Conservation (phyloP, 2,113 vertebrate genomes). For the Protobothrops mucrosquamatus region DNA sequence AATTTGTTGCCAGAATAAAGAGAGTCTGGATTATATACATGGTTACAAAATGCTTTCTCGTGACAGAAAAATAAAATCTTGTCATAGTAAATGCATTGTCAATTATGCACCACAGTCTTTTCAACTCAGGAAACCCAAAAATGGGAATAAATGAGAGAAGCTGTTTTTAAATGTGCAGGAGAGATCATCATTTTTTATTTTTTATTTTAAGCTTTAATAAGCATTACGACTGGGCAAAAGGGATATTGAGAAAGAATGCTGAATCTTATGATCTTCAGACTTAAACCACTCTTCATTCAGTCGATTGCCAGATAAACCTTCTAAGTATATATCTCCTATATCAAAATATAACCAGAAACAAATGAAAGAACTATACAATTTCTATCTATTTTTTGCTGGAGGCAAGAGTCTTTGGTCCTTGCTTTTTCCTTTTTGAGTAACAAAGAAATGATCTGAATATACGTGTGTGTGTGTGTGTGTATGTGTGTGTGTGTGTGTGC, state of each 20-base stretch:
- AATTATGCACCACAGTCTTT: not conserved
- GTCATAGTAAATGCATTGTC: not conserved
- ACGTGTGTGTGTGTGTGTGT: no score
- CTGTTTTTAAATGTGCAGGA: not conserved
- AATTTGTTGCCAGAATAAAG: not conserved
- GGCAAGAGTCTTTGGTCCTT: not conserved
- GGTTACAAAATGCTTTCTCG: not conserved
- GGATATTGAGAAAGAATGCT: not conserved
- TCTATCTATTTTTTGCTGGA: not conserved
- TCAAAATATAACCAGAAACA: constrained; percentile 35
- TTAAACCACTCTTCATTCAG: constrained; percentile 3
- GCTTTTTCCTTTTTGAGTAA: not conserved
- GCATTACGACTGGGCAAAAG: not conserved
- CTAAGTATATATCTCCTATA: constrained; percentile 5
- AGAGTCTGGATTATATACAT: not conserved
- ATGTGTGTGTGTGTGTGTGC: no score
- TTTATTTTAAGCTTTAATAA: not conserved
- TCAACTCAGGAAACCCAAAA: not conserved
- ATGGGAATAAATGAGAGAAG: not conserved
- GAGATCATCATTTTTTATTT: not conserved
- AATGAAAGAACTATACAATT: not conserved
- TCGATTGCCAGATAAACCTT: not conserved
- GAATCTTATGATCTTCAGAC: not conserved
- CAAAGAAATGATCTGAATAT: not conserved
- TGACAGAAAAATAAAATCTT: not conserved